Evolutionary conservation across 2,113 vertebrate genomes (phyloP).

Genomic region (Chunga burmeisteri): DNA sequence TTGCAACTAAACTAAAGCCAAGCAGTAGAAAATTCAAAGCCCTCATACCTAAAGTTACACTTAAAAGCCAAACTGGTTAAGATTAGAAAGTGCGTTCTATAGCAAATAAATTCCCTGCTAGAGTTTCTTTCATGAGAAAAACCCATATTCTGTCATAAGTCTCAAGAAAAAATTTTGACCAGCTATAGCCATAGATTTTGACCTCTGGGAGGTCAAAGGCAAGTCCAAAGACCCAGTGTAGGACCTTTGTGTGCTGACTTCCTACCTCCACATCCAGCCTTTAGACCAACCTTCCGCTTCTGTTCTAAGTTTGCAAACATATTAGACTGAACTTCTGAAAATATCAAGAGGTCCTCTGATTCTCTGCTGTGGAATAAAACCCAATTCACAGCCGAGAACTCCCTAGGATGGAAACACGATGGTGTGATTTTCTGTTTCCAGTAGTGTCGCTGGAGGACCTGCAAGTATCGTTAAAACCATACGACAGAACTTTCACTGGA

Average conservation of each 20-base stretch:
- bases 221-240: not conserved
- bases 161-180: not conserved
- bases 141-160: not conserved
- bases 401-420: not conserved
- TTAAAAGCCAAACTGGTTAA: not conserved
- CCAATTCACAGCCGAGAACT: not conserved
- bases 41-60: not conserved
- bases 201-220: not conserved
- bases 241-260: not conserved
- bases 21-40: not conserved
- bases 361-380: not conserved
- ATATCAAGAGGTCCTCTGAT: not conserved
- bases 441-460: not conserved
- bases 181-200: not conserved
- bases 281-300: not conserved
- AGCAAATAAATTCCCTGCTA: not conserved
- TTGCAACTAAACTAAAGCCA: not conserved
- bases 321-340: not conserved
- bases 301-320: not conserved
- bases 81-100: not conserved
- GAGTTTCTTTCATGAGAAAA: not conserved
- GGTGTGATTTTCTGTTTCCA: not conserved
- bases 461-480: not conserved
- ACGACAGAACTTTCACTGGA: slow-evolving; percentile 2
- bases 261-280: not conserved